Evolutionary conservation across 35 echinoderm and acorn worm genomes (phyloP).

Genomic region (Heliocidaris erythrogramma): DNA sequence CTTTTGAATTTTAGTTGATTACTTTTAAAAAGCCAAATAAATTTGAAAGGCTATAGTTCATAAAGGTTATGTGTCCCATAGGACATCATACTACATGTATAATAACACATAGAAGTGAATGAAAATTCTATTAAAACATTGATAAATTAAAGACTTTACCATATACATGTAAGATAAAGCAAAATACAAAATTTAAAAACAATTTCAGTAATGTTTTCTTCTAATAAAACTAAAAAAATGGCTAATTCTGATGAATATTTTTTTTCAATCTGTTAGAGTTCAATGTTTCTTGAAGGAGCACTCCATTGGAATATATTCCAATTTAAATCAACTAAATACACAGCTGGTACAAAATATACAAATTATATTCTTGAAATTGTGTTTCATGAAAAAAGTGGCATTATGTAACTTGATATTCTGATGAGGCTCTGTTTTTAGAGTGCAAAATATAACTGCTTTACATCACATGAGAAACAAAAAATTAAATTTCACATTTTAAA

Average conservation of each 20-base stretch:
- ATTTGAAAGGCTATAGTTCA: no score
- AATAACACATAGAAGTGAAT: background rate
- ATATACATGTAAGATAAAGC: background rate
- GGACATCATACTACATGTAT: background rate
- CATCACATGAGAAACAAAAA: background rate
- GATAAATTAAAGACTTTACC: background rate
- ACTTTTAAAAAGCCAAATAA: background rate
- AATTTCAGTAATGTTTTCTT: no score
- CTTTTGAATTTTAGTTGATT: background rate
- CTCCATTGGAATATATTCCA: no score
- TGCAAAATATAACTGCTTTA: background rate
- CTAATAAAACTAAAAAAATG: no score
- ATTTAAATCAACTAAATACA: background rate
- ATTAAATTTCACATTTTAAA: background rate
- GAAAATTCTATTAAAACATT: background rate
- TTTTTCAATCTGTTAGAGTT: no score
- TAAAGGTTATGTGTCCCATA: background rate
- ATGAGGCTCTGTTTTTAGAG: no score
- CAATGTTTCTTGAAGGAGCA: background rate
- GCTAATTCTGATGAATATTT: no score
- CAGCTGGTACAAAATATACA: background rate
- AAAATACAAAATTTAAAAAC: no score
- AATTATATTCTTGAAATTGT: no score
- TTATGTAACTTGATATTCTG: no score
- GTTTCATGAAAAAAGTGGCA: no score